A percentile compares a stretch with the other conserved stretches of the same genome.
These are phyloP conservation scores for Xiphophorus birchmanni DNA, from an alignment of 2,797 vertebrate genomes.

Conservation along the genomic window DNA sequence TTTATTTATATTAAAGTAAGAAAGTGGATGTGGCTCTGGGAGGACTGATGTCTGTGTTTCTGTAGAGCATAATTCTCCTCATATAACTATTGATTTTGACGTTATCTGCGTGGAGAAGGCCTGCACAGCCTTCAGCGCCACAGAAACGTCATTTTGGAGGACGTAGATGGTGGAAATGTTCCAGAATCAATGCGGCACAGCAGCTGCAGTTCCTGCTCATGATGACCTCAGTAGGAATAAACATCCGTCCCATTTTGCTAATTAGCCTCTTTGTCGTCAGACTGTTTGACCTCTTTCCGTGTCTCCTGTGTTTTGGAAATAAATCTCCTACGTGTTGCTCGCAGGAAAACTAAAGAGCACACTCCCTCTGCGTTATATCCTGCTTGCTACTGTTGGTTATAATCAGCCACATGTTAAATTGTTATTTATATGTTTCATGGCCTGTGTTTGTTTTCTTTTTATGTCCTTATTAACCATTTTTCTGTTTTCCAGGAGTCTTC, in stretches of 20 bases:
- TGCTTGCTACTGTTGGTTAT: conserved; percentile 24
- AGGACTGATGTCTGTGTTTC: conserved; percentile 15
- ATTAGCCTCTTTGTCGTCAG: conserved; percentile 31
- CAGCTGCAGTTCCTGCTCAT: background rate
- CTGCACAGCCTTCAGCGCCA: conserved; percentile 12
- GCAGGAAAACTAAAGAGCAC: conserved; percentile 18
- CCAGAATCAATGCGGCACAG: background rate
- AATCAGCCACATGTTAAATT: background rate
- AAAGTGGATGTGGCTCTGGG: background rate
- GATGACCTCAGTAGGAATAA: conserved; percentile 2
- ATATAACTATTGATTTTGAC: background rate
- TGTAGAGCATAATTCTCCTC: conserved; percentile 36
- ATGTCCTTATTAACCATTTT: background rate
- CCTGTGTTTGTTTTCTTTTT: background rate
- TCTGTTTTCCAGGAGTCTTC: conserved; percentile 86
- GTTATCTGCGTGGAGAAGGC: background rate
- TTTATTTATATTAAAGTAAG: background rate
- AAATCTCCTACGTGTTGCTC: conserved; percentile 30
- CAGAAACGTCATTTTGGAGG: background rate
- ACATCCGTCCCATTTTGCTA: conserved; percentile 16
- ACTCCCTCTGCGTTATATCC: conserved; percentile 37
- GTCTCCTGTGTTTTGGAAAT: conserved; percentile 40
- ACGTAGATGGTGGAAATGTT: background rate
- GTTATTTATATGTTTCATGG: background rate
- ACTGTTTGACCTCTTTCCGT: conserved; percentile 17